Base-by-base conservation (phyloP, 2,888 invertebrate species). In the Tyria jacobaeae region DNA sequence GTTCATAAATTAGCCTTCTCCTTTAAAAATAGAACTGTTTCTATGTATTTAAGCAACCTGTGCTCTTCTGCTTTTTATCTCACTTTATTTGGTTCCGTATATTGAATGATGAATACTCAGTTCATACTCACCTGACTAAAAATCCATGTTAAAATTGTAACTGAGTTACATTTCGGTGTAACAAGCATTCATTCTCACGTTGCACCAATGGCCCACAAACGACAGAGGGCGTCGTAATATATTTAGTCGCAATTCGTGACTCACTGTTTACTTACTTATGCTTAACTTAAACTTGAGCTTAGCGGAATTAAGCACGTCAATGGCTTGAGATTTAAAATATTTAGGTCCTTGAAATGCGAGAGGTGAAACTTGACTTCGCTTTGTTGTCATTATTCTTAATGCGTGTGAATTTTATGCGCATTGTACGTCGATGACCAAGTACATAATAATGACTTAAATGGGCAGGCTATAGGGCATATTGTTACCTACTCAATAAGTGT, bases 201-300 rank as follows among this genome's bases (percentile, higher is more conserved):
- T 75, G 53, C 59, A 64, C 69, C 60, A 71, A 55, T 80, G 76
- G 68, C 75, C 79, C 73, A 80, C 75, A 79, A 73, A 76, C 44
- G 49, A 75, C 72, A 79, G 79, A 80, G 80, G 80, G 73, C 72
- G 44, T 64, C 2, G 35, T 34, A 62, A 72, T 85, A 89, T 88
- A 83, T 89, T 84, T 83, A 81, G 73, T 60, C 64, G 62, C 82
- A 81, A 80, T 77, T 85, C 86, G 62, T 84, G 83, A 80, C 78
- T 85, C 86, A 83, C 65, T 60, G 62, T 65, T 68, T 37, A 67
- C 69, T 72, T 67, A 68, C 61, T 70, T 65, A 68, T 60, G 49
- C 39, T 48, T 34, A 37, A 27, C 54, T 52, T 58, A 71, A 56
- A 39, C 56, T 55, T 54, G 17, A 53, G 24, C 48, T 55, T 62